Conservation (phyloP, 2,888 invertebrate species). For the Colletes collaris region DNA sequence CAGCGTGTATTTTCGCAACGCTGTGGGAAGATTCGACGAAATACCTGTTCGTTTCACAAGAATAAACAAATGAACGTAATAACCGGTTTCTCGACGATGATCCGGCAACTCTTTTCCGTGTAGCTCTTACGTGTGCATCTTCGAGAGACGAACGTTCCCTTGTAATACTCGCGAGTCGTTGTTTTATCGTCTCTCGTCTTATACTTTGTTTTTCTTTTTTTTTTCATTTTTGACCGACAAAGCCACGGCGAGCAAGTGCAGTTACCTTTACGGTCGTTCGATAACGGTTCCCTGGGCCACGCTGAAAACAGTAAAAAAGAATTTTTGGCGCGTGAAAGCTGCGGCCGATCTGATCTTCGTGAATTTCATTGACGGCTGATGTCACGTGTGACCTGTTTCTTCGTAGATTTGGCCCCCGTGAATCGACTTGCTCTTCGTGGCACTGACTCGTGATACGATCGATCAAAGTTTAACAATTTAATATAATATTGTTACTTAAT, state of each 20-base stretch:
- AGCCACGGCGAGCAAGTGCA: not conserved
- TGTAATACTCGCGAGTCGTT: no score
- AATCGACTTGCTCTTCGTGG: no score
- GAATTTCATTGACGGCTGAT: no score
- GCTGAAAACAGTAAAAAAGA: slow-evolving; percentile 1
- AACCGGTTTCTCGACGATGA: slow-evolving; percentile 5
- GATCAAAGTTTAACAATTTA: no score
- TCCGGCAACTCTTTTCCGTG: not conserved
- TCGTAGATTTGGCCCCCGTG: no score
- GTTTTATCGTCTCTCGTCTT: not conserved
- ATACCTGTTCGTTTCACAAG: not conserved
- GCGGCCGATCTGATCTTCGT: no score
- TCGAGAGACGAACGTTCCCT: not conserved
- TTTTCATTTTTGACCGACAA: not conserved
- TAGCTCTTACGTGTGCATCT: not conserved
- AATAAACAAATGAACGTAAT: slow-evolving; percentile 12
- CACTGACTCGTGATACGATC: no score
- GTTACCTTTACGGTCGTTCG: slow-evolving; percentile 18
- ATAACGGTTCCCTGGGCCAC: slow-evolving; percentile 33
- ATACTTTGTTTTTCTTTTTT: not conserved
- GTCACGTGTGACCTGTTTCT: no score
- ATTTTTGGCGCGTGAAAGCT: not conserved
- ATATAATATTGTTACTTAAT: no score
- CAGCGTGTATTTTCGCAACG: not conserved
- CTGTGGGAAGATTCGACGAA: not conserved